A percentile compares a stretch with the other conserved stretches of the same genome.
Evolutionary conservation across 2,113 vertebrate genomes (phyloP).

Genomic region (Sapajus apella): DNA sequence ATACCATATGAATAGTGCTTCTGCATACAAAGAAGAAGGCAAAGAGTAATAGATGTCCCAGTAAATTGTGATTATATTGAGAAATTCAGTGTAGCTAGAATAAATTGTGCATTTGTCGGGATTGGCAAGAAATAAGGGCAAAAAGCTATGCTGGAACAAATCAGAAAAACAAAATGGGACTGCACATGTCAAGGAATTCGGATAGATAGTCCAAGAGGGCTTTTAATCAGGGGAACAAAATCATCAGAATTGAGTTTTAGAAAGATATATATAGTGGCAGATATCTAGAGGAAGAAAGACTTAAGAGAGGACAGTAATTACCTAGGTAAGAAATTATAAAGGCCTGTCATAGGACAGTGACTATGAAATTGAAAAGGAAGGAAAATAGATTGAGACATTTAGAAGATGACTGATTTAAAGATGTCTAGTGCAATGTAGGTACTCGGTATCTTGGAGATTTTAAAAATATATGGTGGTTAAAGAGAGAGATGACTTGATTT

Average conservation of each 20-base stretch:
- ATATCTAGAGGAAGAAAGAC: not conserved
- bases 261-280: not conserved
- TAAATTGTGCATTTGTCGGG: not conserved
- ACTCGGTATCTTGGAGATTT: not conserved
- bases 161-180: not conserved
- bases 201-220: not conserved
- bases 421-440: not conserved
- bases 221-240: not conserved
- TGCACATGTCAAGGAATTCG: not conserved
- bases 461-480: not conserved
- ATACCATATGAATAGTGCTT: not conserved
- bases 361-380: not conserved
- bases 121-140: not conserved
- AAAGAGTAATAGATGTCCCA: not conserved
- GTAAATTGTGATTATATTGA: not conserved
- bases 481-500: not conserved
- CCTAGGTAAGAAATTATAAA: not conserved
- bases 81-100: not conserved
- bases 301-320: not conserved
- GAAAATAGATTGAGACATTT: not conserved
- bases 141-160: not conserved
- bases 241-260: not conserved
- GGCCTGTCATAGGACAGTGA: not conserved
- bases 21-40: not conserved
- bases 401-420: not conserved